Evolutionary conservation across 2,113 vertebrate species (phyloP).

Genomic region (Spea multiplicata): DNA sequence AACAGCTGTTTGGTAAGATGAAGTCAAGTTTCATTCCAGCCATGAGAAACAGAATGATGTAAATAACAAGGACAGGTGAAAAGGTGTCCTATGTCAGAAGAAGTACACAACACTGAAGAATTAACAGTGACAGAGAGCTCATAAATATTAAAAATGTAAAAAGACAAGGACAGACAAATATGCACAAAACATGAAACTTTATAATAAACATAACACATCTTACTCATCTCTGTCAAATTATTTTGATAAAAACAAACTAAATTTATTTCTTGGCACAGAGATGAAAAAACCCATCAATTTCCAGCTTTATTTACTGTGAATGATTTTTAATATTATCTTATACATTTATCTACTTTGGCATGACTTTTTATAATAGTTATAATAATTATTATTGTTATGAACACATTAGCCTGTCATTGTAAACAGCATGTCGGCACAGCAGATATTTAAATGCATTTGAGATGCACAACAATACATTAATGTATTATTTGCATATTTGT

Average conservation of each 20-base stretch:
- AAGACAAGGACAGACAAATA: conserved; percentile 35
- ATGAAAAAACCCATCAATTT: not conserved
- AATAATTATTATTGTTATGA: too few species aligned
- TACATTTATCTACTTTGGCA: not conserved
- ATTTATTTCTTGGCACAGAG: conserved; percentile 1
- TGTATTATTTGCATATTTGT: too few species aligned
- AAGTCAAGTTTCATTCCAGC: conserved; percentile 33
- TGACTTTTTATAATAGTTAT: not conserved
- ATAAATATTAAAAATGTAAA: conserved; percentile 49
- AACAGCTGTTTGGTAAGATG: conserved; percentile 56
- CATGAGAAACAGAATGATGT: conserved; percentile 52
- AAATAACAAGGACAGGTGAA: conserved; percentile 58
- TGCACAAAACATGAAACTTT: conserved; percentile 19
- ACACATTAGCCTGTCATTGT: too few species aligned
- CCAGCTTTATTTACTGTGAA: not conserved
- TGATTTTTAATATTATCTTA: not conserved
- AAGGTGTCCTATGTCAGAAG: conserved; percentile 55
- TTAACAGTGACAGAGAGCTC: conserved; percentile 41
- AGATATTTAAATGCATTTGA: not conserved
- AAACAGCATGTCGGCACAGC: not conserved
- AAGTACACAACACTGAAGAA: conserved; percentile 34
- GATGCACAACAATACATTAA: not conserved
- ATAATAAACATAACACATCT: conserved; percentile 7
- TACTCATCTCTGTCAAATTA: not conserved
- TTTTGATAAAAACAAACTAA: conserved; percentile 15